These are phyloP conservation scores for Lethrus apterus DNA, from an alignment of 1,140 invertebrate genomes.

Conservation along the genomic window DNA sequence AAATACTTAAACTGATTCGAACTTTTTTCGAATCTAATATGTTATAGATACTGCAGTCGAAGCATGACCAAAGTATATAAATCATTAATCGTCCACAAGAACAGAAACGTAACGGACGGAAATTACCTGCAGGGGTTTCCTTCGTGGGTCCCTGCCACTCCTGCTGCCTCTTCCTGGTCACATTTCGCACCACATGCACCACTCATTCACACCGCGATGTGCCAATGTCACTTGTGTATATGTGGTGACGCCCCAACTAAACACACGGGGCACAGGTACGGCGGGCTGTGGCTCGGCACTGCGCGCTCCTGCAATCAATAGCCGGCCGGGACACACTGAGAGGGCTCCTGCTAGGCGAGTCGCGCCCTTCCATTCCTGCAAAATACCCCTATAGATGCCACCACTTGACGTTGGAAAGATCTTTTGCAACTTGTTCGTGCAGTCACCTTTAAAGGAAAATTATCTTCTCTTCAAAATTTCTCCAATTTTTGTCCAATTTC, in stretches of 20 bases:
- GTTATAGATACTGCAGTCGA: too few relatives aligned
- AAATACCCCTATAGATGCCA: constrained; percentile 9
- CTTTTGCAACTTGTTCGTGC: too few relatives aligned
- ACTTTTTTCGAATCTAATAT: too few relatives aligned
- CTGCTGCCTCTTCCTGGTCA: constrained; percentile 9
- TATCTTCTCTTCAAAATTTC: too few relatives aligned
- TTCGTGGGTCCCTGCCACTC: constrained; percentile 3
- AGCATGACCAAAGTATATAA: too few relatives aligned
- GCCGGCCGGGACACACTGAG: constrained; percentile 14
- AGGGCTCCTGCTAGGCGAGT: constrained; percentile 18
- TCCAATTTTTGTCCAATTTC: too few relatives aligned
- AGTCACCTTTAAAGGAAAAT: too few relatives aligned
- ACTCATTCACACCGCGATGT: constrained; percentile 12
- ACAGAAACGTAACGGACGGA: too few relatives aligned
- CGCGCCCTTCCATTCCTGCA: constrained; percentile 14
- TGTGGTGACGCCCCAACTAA: constrained; percentile 19
- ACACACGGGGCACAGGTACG: constrained; percentile 17
- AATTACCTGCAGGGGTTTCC: constrained; percentile 10
- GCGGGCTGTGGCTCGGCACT: constrained; percentile 17
- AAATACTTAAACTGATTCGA: too few relatives aligned
- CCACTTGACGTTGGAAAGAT: too few relatives aligned
- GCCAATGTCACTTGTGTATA: constrained; percentile 14
- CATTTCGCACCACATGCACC: constrained; percentile 15
- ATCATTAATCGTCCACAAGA: too few relatives aligned
- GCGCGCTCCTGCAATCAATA: constrained; percentile 15